These are phyloP conservation scores for Resseliella maxima DNA, from an alignment of 2,888 invertebrate species.

Conservation along the genomic window DNA sequence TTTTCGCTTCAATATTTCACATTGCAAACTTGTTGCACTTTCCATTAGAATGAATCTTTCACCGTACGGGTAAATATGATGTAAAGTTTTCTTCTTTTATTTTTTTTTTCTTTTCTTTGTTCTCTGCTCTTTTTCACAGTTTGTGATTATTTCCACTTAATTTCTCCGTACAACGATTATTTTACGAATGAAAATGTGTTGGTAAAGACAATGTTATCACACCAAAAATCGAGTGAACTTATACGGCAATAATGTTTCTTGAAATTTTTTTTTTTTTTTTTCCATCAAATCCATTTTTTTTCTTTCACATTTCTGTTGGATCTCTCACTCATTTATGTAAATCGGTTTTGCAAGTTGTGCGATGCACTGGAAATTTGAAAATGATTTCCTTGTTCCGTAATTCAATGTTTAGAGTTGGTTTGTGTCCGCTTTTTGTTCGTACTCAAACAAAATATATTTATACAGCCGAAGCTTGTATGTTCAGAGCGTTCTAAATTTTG, in stretches of 20 bases:
- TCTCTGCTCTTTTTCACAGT: neutral
- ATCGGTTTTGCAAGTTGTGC: neutral
- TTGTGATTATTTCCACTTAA: slow-evolving; percentile 49
- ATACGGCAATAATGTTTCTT: neutral
- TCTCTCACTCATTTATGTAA: slow-evolving; percentile 33
- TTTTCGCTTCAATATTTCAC: neutral
- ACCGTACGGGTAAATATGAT: neutral
- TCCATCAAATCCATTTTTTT: neutral
- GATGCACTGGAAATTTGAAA: slow-evolving; percentile 31
- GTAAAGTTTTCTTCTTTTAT: neutral
- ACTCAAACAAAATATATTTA: neutral
- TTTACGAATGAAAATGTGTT: neutral
- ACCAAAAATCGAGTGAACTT: neutral
- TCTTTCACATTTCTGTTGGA: neutral
- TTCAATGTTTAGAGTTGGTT: slow-evolving; percentile 13
- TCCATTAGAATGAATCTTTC: slow-evolving; percentile 31
- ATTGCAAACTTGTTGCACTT: slow-evolving; percentile 45
- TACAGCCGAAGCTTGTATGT: neutral
- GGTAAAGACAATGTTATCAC: neutral
- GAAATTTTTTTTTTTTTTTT: neutral
- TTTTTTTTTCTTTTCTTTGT: too few relatives aligned
- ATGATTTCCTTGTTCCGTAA: slow-evolving; percentile 21
- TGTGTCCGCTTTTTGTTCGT: neutral
- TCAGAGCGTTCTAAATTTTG: too few relatives aligned
- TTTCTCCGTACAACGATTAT: slow-evolving; percentile 1